phyloP scores from a whole-genome alignment of 2,113 vertebrate species.

The Mola mola region DNA sequence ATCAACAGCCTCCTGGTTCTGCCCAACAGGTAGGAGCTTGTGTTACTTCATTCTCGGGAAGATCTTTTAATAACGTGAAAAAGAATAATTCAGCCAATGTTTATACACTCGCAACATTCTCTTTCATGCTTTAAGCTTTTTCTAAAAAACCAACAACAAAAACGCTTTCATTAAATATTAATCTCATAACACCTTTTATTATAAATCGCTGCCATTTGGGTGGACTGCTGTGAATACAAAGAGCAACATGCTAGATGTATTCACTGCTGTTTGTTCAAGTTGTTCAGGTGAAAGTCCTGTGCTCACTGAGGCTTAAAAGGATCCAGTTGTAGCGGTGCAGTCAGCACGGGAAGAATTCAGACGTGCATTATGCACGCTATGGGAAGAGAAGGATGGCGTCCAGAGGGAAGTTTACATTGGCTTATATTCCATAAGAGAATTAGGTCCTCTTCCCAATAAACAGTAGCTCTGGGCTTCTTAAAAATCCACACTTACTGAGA shows the following conservation, averaged over 20 bases:
- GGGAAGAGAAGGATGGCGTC: slow-evolving; percentile 4
- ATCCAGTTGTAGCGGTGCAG: neutral
- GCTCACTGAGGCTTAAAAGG: slow-evolving; percentile 2
- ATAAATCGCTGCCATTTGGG: neutral
- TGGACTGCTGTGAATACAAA: neutral
- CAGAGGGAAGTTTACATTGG: neutral
- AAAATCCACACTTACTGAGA: slow-evolving; percentile 21
- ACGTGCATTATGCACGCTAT: neutral
- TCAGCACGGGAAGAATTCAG: neutral
- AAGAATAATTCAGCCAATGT: neutral
- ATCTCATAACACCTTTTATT: neutral
- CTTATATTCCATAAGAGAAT: neutral
- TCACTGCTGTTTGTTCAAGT: slow-evolving; percentile 38
- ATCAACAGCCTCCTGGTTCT: slow-evolving; percentile 50
- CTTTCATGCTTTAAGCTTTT: neutral
- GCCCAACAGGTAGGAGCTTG: slow-evolving; percentile 64
- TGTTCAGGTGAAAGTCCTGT: slow-evolving; percentile 45
- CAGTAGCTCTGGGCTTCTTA: neutral
- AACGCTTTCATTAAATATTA: slow-evolving; percentile 1
- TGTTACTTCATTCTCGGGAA: neutral
- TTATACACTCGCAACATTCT: neutral
- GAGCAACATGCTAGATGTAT: neutral
- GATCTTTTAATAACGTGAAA: slow-evolving; percentile 6
- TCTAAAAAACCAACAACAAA: neutral
- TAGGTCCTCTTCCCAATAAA: slow-evolving; percentile 45